phyloP scores from a whole-genome alignment of 2,888 invertebrate species.

The Drosophila subquinaria region DNA sequence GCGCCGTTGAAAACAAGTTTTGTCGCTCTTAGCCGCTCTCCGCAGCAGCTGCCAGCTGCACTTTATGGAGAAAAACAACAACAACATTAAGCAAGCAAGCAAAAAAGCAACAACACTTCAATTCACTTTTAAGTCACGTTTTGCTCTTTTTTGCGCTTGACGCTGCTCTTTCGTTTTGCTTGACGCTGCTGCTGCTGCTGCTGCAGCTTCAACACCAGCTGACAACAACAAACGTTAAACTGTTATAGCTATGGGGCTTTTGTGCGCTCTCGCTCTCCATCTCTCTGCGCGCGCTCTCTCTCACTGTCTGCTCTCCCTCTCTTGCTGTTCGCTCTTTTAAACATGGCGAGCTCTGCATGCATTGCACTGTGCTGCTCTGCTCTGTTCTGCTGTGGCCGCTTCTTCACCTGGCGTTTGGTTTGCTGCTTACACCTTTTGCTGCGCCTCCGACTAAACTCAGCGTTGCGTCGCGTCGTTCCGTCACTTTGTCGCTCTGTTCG shows the following conservation, averaged over 20 bases:
- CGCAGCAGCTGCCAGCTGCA: constrained; percentile 77
- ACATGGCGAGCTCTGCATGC: constrained; percentile 68
- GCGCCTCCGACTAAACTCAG: constrained; percentile 46
- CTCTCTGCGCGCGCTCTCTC: constrained; percentile 11
- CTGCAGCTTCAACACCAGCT: constrained; percentile 66
- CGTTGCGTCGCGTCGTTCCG: constrained; percentile 36
- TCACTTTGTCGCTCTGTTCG: constrained; percentile 46
- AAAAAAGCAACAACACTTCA: constrained; percentile 56
- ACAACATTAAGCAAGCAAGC: constrained; percentile 26
- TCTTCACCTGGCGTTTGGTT: constrained; percentile 78
- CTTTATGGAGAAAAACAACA: constrained; percentile 48
- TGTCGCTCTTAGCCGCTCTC: constrained; percentile 28
- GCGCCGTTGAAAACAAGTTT: constrained; percentile 79
- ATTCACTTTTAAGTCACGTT: constrained; percentile 81
- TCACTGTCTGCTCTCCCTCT: constrained; percentile 17
- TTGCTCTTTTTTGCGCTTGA: constrained; percentile 73
- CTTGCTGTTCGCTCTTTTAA: constrained; percentile 43
- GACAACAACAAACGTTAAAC: constrained; percentile 70
- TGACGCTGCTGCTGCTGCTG: constrained; percentile 25
- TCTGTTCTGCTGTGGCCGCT: constrained; percentile 41
- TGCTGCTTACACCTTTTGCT: constrained; percentile 75
- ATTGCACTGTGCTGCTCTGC: constrained; percentile 48
- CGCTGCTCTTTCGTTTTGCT: constrained; percentile 43
- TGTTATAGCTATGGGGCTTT: constrained; percentile 75
- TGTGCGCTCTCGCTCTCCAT: constrained; percentile 34